Evolutionary conservation across 2,113 vertebrate genomes (phyloP), one percentile per base, ranked within the genome.

Genomic region (Nestor notabilis): DNA sequence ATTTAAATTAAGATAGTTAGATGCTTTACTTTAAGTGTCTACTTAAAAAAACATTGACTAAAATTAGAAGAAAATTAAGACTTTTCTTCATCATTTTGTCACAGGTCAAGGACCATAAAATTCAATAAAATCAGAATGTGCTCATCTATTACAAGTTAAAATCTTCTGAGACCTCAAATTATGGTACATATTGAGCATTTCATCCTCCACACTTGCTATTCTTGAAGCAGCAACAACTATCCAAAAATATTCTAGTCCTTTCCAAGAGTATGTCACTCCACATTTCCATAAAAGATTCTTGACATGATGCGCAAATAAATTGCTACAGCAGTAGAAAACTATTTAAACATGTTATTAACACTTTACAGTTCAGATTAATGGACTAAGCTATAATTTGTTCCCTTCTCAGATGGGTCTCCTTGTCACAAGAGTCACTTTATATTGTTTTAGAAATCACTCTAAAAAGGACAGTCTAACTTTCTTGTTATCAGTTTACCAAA

Each of bases 341-440:
- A 63, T 55, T 66, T 71, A 81, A 74, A 71, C 5, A 37, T 16
- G 6, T 60, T 70, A 49, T 78, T 84, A 75, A 43, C 29, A 94
- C 44, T 93, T 97, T 93, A 88, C 4, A 28, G 55, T 92, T 79
- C 61, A 11, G 55, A 84, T 82, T 72, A 92, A 88, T 3, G 63
- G 80, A 75, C 24, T 91, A 89, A 97, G 47, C 17, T 93, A 58
- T 93, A 49, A 14, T 81, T 84, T 93, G 39, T 88, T 94, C 39
- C 61, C 11, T 87, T 95, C 91, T 93, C 71, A 89, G 31, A 84
- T 94, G 28, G 66, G 53, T 89, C 74, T 82, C 58, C 43, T 8
- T 44, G 39, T 16, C 47, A 70, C 35, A 50, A 18, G 44, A 85
- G 15, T 68, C 2, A 10, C 24, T 89, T 69, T 49, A 9, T 46